Evolutionary conservation across 2,888 invertebrate genomes (phyloP).

Genomic region (Kryphioiulus occultus): DNA sequence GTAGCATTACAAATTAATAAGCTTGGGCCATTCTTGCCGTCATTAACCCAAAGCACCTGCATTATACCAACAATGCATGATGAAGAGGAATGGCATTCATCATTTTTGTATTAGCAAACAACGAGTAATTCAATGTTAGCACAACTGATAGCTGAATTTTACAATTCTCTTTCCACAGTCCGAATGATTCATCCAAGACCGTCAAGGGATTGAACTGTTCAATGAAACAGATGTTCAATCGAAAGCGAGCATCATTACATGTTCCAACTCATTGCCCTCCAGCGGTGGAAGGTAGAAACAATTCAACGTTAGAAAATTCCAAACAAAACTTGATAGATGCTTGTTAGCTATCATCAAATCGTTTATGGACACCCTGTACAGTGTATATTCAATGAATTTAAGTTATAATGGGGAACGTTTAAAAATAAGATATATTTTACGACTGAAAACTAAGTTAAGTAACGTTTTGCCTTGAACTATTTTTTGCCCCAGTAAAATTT

Average conservation of each 20-base stretch:
- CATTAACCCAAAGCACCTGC: background rate
- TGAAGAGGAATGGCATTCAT: background rate
- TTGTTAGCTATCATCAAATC: too few species aligned
- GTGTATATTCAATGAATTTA: too few species aligned
- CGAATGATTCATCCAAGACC: background rate
- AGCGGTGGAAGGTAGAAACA: too few species aligned
- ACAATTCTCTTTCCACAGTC: background rate
- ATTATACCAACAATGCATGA: background rate
- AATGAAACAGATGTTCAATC: too few species aligned
- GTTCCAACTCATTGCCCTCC: too few species aligned
- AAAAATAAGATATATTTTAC: background rate
- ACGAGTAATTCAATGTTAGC: background rate
- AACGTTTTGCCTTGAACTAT: background rate
- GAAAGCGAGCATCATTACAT: too few species aligned
- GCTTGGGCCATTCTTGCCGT: background rate
- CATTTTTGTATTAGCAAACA: background rate
- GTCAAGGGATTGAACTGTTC: too few species aligned
- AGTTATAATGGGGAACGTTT: too few species aligned
- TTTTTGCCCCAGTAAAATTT: background rate
- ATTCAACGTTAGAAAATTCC: too few species aligned
- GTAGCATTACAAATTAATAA: background rate
- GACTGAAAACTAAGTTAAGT: too few species aligned
- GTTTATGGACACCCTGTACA: too few species aligned
- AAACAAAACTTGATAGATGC: too few species aligned
- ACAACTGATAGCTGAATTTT: background rate